Percentiles rank a stretch among this genome's conserved stretches.
These are phyloP conservation scores for Diaphora mendica DNA, from an alignment of 2,888 invertebrate genomes.

Conservation along the genomic window DNA sequence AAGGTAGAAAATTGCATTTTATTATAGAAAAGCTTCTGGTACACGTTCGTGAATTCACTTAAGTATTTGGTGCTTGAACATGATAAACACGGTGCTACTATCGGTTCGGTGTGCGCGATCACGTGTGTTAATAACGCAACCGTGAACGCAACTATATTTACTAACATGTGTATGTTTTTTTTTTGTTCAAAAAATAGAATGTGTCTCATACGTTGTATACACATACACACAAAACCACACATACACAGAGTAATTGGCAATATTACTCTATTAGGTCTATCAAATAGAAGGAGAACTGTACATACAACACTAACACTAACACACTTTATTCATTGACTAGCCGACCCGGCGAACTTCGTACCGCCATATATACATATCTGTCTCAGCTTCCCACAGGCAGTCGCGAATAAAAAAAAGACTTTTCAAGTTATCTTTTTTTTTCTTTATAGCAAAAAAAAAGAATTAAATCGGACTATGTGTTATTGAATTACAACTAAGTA, in stretches of 20 bases:
- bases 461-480: no score
- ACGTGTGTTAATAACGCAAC: neutral
- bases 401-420: no score
- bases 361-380: no score
- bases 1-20: constrained; percentile 56
- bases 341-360: no score
- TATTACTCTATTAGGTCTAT: neutral
- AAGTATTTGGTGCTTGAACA: constrained; percentile 35
- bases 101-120: neutral
- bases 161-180: neutral
- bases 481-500: no score
- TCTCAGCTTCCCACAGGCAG: no score
- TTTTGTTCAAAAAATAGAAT: neutral
- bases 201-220: neutral
- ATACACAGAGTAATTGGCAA: neutral
- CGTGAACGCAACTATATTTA: neutral
- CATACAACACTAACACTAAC: neutral
- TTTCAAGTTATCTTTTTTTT: no score
- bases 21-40: constrained; percentile 35
- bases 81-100: constrained; percentile 28
- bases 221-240: neutral
- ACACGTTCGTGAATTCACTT: constrained; percentile 45
- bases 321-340: neutral
- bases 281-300: neutral
- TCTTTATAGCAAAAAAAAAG: no score